These are phyloP conservation scores for Eupithecia subfuscata DNA, from an alignment of 2,888 invertebrate species.

Conservation along the genomic window DNA sequence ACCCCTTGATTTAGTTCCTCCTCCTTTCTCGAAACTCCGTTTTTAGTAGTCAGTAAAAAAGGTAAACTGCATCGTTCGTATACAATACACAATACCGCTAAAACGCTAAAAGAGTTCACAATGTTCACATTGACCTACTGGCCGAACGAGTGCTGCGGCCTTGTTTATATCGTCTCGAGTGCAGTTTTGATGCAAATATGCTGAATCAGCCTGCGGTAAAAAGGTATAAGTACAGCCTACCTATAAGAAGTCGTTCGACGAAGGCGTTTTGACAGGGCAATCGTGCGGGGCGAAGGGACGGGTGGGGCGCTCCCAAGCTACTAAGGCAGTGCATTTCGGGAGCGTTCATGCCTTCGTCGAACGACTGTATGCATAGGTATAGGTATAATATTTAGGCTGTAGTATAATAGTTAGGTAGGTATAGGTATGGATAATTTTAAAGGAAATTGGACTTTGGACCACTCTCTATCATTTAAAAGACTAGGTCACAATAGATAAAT, in stretches of 20 bases:
- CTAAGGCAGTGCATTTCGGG: no score
- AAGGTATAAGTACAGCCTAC: neutral
- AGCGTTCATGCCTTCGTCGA: no score
- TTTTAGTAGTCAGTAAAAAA: constrained; percentile 14
- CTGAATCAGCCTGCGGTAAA: neutral
- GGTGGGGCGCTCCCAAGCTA: no score
- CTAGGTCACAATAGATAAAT: no score
- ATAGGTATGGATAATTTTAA: neutral
- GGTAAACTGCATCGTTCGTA: constrained; percentile 31
- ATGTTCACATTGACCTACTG: constrained; percentile 47
- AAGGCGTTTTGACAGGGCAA: no score
- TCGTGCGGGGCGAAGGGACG: no score
- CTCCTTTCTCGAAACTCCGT: neutral
- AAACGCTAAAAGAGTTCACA: constrained; percentile 40
- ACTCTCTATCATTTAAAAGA: neutral
- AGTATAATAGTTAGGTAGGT: no score
- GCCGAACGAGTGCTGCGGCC: constrained; percentile 35
- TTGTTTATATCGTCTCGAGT: constrained; percentile 26
- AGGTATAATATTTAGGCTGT: neutral
- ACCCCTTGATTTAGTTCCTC: no score
- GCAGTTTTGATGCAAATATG: constrained; percentile 23
- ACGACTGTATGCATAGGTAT: no score
- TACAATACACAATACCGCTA: constrained; percentile 16
- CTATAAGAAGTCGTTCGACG: no score
- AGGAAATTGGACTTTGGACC: neutral